Percentiles rank a stretch among this genome's conserved stretches.
These are phyloP conservation scores for Theristus sp. DNA, from an alignment of 2,888 invertebrate species.

Conservation along the genomic window DNA sequence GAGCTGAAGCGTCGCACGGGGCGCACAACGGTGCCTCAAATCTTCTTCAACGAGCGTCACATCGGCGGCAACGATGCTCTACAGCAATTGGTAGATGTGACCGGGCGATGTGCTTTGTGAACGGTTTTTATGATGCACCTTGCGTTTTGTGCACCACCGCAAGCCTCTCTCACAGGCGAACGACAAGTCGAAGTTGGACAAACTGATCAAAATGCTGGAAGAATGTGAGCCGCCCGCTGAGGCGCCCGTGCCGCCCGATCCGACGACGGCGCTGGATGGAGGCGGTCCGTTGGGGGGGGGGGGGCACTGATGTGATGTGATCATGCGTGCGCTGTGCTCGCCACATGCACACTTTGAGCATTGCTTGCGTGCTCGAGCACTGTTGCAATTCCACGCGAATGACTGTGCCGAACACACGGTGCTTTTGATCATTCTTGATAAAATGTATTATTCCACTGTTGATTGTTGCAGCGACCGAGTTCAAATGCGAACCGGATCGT, in stretches of 20 bases:
- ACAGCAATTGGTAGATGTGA: constrained; percentile 22
- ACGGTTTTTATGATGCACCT: not conserved
- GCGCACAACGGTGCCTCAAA: constrained; percentile 30
- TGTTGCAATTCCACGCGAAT: no score
- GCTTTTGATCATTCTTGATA: no score
- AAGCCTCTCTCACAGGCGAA: not conserved
- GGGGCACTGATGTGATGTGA: no score
- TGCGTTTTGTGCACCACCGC: not conserved
- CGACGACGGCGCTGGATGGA: constrained; percentile 8
- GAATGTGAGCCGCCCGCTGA: constrained; percentile 16
- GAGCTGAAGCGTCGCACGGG: constrained; percentile 23
- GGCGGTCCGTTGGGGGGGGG: not conserved
- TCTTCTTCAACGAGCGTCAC: constrained; percentile 31
- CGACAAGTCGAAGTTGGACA: constrained; percentile 16
- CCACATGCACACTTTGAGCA: no score
- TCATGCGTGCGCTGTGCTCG: no score
- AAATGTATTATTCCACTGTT: no score
- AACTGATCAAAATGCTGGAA: constrained; percentile 22
- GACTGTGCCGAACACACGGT: no score
- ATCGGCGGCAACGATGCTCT: constrained; percentile 31
- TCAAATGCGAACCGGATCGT: constrained; percentile 30
- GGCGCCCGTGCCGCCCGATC: constrained; percentile 25
- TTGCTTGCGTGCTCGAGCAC: no score
- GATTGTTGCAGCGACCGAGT: constrained; percentile 20
- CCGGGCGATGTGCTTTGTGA: no score